These are phyloP conservation scores for Arizona elegans DNA, from an alignment of 2,113 vertebrate species.

Conservation along the genomic window DNA sequence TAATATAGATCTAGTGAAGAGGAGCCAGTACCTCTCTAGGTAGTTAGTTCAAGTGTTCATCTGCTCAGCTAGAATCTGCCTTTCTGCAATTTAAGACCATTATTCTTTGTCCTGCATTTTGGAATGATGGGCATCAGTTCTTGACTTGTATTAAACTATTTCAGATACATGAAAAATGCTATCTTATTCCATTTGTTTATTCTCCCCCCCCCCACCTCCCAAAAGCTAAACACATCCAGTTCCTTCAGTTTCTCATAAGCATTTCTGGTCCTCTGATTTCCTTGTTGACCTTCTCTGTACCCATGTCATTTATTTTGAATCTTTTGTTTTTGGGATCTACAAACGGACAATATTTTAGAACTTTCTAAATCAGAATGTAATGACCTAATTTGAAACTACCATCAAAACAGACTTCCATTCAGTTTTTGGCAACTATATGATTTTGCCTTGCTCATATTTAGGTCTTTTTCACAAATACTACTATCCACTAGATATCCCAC, in stretches of 20 bases:
- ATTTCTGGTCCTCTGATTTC: not conserved
- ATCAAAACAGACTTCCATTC: not conserved
- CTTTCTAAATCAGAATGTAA: not conserved
- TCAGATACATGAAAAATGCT: not conserved
- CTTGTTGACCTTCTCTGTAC: not conserved
- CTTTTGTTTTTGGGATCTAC: not conserved
- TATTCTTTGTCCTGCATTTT: not conserved
- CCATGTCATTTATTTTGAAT: not conserved
- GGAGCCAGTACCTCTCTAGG: not conserved
- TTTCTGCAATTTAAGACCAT: not conserved
- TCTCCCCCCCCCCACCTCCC: too few species aligned
- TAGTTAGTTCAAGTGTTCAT: not conserved
- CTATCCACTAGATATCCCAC: not conserved
- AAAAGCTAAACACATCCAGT: not conserved
- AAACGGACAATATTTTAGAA: not conserved
- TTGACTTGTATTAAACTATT: not conserved
- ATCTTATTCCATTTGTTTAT: not conserved
- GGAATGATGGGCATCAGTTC: not conserved
- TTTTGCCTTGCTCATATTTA: not conserved
- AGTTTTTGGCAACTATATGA: not conserved
- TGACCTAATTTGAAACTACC: not conserved
- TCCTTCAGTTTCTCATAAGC: not conserved
- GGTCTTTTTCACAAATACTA: not conserved
- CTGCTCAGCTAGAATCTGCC: not conserved
- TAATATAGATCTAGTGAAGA: not conserved